Evolutionary conservation across 2,888 invertebrate genomes (phyloP).

Genomic region (Callinectes sapidus): DNA sequence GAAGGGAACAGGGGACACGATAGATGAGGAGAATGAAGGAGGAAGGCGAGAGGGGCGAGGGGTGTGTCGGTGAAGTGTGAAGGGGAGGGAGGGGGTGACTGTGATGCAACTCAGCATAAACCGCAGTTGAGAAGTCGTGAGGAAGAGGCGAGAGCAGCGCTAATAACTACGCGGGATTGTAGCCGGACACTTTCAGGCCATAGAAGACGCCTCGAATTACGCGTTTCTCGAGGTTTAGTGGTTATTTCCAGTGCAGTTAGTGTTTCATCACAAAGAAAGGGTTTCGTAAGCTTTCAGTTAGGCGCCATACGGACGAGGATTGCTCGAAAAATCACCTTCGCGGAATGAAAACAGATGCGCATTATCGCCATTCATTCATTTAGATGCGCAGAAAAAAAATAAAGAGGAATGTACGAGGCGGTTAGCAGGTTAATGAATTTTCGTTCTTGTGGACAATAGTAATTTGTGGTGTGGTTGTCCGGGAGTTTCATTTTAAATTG

Average conservation of each 20-base stretch:
- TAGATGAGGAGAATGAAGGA: background rate
- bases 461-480: background rate
- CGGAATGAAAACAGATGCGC: background rate
- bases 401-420: background rate
- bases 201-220: background rate
- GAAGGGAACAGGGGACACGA: background rate
- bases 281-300: background rate
- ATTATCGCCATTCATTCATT: background rate
- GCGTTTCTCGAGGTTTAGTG: background rate
- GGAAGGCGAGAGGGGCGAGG: background rate
- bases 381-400: background rate
- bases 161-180: background rate
- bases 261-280: background rate
- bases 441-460: background rate
- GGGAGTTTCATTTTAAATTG: too few species aligned
- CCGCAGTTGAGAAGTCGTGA: background rate
- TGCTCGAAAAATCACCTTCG: background rate
- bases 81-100: background rate
- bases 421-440: background rate
- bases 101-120: background rate
- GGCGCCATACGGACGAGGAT: background rate
- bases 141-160: constrained; percentile 7
- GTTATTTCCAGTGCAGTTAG: background rate
- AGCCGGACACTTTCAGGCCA: constrained; percentile 15
- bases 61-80: background rate